A percentile compares a stretch with the other conserved stretches of the same genome.
These are phyloP conservation scores for Furnarius figulus DNA, from an alignment of 2,113 vertebrate genomes.

Conservation along the genomic window DNA sequence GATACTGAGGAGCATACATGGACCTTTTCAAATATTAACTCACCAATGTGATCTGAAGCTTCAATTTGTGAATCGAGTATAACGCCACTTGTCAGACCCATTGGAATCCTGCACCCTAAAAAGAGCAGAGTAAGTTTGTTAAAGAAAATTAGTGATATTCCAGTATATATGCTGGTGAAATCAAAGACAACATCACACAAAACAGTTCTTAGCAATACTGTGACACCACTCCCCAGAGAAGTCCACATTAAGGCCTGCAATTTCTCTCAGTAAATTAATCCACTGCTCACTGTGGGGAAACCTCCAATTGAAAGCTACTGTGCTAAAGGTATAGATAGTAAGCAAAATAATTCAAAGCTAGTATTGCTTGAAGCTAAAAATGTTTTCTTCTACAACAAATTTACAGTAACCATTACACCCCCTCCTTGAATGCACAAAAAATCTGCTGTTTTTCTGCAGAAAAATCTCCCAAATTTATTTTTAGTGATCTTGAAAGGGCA, in stretches of 20 bases:
- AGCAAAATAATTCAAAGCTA: not conserved
- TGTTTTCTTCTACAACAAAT: not conserved
- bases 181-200: not conserved
- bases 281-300: not conserved
- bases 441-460: not conserved
- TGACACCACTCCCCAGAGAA: not conserved
- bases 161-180: not conserved
- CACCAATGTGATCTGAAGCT: conserved; percentile 81
- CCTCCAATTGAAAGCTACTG: not conserved
- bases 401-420: not conserved
- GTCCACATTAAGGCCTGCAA: not conserved
- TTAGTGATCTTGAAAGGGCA: not conserved
- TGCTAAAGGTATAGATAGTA: not conserved
- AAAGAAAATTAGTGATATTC: not conserved
- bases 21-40: not conserved
- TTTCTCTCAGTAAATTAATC: not conserved
- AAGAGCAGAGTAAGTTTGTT: not conserved
- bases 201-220: not conserved
- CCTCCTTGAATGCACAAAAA: not conserved
- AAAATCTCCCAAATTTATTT: not conserved
- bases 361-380: not conserved
- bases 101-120: conserved; percentile 83
- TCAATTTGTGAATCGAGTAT: conserved; percentile 84
- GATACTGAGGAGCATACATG: not conserved
- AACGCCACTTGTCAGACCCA: conserved; percentile 84